Percentiles rank a stretch among this genome's conserved stretches.
Conservation (phyloP, 2,888 invertebrate genomes). For the Pandemis heparana region DNA sequence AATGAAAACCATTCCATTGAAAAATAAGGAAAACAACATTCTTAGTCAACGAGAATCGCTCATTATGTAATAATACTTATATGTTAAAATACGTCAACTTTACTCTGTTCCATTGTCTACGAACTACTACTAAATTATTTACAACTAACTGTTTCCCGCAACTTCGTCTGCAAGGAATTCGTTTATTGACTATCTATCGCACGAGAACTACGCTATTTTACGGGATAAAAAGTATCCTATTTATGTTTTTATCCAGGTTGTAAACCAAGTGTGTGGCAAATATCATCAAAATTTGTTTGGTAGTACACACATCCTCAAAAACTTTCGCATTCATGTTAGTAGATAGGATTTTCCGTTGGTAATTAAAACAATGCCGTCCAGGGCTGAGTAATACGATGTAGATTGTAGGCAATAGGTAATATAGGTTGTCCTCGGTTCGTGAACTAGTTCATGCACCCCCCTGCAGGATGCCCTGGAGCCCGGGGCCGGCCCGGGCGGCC, state of each 20-base stretch:
- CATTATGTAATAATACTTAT: not conserved
- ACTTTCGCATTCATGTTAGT: too few relatives aligned
- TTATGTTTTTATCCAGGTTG: too few relatives aligned
- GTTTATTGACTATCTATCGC: too few relatives aligned
- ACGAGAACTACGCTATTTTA: too few relatives aligned
- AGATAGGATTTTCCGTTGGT: not conserved
- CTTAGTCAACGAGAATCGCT: not conserved
- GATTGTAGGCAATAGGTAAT: constrained; percentile 5
- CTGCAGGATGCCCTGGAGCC: constrained; percentile 19
- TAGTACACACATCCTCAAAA: too few relatives aligned
- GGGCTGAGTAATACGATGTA: not conserved
- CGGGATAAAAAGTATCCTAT: too few relatives aligned
- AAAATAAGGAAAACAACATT: not conserved
- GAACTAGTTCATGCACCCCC: constrained; percentile 31
- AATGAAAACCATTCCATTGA: too few relatives aligned
- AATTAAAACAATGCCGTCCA: not conserved
- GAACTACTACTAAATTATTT: not conserved
- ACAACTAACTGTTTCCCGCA: not conserved
- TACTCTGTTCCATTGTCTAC: not conserved
- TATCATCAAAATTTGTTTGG: too few relatives aligned
- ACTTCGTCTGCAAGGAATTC: too few relatives aligned
- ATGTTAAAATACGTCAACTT: not conserved
- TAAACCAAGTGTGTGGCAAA: too few relatives aligned
- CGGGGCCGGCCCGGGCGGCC: not conserved
- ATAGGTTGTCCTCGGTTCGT: constrained; percentile 8